A percentile compares a stretch with the other conserved stretches of the same genome.
These are phyloP conservation scores for Anguilla megastoma DNA, from an alignment of 2,797 vertebrate species.

Conservation along the genomic window DNA sequence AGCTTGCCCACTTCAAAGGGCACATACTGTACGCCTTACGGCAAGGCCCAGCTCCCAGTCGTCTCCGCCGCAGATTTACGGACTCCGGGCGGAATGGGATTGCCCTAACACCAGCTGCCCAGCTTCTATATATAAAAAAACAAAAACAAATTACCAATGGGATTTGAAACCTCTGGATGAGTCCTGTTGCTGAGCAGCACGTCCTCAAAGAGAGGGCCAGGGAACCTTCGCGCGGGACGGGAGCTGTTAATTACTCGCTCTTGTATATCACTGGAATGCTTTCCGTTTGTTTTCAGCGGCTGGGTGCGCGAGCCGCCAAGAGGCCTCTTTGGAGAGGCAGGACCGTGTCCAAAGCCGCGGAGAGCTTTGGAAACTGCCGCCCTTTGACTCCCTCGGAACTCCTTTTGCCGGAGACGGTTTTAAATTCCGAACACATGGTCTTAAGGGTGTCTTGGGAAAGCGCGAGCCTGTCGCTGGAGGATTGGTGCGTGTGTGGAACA, in stretches of 20 bases:
- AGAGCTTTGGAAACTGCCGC: conserved; percentile 13
- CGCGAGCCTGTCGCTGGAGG: conserved; percentile 54
- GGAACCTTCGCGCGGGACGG: not conserved
- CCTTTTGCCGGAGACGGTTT: conserved; percentile 27
- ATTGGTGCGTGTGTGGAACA: conserved; percentile 36
- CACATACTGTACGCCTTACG: not conserved
- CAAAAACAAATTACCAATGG: not conserved
- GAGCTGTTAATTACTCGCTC: conserved; percentile 32
- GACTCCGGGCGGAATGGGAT: not conserved
- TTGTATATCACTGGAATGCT: conserved; percentile 27
- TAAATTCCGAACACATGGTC: conserved; percentile 52
- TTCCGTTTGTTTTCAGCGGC: conserved; percentile 25
- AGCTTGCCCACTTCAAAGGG: conserved; percentile 2
- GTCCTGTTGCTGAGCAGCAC: not conserved
- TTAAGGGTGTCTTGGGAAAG: conserved; percentile 57
- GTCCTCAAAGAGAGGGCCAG: not conserved
- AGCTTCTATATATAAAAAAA: not conserved
- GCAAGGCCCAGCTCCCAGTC: conserved; percentile 10
- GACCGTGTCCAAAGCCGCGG: conserved; percentile 9
- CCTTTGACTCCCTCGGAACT: conserved; percentile 13
- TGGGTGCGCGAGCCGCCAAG: conserved; percentile 13
- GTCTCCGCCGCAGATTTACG: conserved; percentile 1
- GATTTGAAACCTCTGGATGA: conserved; percentile 23
- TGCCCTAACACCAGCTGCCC: not conserved
- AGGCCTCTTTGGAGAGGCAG: not conserved